Percentiles rank a stretch among this genome's conserved stretches.
Conservation (phyloP, 2,113 vertebrate species). For the Ceyx margarethae region DNA sequence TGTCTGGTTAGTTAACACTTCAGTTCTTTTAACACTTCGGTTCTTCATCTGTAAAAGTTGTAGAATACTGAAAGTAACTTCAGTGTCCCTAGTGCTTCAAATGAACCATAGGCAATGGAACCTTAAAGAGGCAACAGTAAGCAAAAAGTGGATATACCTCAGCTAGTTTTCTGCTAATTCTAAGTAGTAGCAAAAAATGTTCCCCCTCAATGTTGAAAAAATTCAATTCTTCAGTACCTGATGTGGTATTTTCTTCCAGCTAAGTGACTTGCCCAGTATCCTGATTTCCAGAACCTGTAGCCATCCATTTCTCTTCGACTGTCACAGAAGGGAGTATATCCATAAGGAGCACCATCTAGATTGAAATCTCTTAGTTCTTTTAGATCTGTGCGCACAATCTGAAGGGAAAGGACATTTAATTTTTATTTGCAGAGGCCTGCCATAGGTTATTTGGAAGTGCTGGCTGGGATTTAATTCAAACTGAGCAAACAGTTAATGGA, state of each 20-base stretch:
- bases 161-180: not conserved
- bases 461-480: not conserved
- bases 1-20: not conserved
- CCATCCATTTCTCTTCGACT: constrained; percentile 97
- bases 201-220: not conserved
- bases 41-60: not conserved
- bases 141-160: not conserved
- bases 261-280: constrained; percentile 97
- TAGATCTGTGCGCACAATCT: constrained; percentile 96
- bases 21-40: not conserved
- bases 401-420: not conserved
- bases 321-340: constrained; percentile 97
- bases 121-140: not conserved
- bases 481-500: not conserved
- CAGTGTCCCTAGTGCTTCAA: not conserved
- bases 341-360: constrained; percentile 94
- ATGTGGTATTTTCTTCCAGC: constrained; percentile 97
- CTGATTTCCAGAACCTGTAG: constrained; percentile 97
- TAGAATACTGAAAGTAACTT: not conserved
- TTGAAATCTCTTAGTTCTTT: constrained; percentile 93
- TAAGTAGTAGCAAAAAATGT: not conserved
- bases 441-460: not conserved
- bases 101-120: not conserved
- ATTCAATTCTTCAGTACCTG: constrained; percentile 77
- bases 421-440: not conserved